Evolutionary conservation across 1,140 invertebrate genomes (phyloP), one percentile per base, ranked within the genome.

Genomic region (Bombus superbus): DNA sequence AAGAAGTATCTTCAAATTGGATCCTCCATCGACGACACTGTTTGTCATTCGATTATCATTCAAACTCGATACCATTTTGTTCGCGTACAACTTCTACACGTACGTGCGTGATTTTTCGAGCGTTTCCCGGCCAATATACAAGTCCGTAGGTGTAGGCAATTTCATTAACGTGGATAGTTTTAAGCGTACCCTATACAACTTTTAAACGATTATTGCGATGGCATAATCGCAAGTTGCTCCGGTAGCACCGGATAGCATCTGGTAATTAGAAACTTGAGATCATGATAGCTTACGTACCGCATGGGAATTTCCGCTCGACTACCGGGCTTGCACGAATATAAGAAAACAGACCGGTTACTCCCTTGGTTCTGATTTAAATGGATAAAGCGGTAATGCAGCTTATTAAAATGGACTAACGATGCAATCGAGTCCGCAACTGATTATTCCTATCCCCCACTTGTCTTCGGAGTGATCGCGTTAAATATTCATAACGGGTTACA

Each of bases 401-500:
- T 78, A 83, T 83, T 83, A 83, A 78, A 69, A 83, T 40, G 47
- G 74, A 78, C 69, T 83, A 83, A 76, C 32, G 78, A 78, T 83
- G 64, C 28, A 9, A 44, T 38, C 74, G 42, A 28, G 59, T 2
- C 15, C 22, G 25, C 4, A 35, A 35, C 44, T 57, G 38, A 83
- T 83, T 78, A 77, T 69, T 57, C 64, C 15, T 28, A 38, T 32
- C 44, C 13, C 1, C 32, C 42, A n/a, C 22, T 38, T 25, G 42
- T 66, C 72, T 68, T 32, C 28, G 22, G 15, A 76, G 73, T 32
- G 53, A 13, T 22, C 13, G n/a, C 28, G 44, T 77, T 83, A 78
- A 83, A 89, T 89, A 89, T 89, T 89, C 80, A 89, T 89, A 78
- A 68, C 28, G 44, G 32, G 74, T 83, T 83, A 77, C 82, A 83